Conservation (phyloP, 2,888 invertebrate species). For the Epistrophe eligans region DNA sequence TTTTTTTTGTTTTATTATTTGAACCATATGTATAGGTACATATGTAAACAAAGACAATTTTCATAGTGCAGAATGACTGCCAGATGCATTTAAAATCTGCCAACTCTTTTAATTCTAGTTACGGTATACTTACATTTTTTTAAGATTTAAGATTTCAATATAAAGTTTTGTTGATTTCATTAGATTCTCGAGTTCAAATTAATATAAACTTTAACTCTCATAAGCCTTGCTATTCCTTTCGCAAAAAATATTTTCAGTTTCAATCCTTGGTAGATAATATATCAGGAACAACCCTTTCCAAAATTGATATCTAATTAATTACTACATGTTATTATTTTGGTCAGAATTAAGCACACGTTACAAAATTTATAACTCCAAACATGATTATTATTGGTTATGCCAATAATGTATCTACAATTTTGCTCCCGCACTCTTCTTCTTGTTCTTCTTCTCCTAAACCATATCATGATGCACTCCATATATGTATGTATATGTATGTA, state of each 20-base stretch:
- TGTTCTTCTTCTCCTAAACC: background rate
- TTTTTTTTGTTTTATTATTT: no score
- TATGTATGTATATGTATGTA: background rate
- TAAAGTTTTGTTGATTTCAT: no score
- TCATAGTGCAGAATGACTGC: no score
- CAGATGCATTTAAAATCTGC: no score
- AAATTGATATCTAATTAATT: conserved; percentile 76
- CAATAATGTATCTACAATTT: conserved; percentile 65
- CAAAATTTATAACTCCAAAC: conserved; percentile 77
- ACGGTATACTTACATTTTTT: no score
- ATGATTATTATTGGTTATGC: conserved; percentile 75
- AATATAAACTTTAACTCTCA: no score
- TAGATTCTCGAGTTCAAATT: no score
- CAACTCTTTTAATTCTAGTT: no score
- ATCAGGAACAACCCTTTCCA: conserved; percentile 1
- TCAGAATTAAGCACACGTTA: conserved; percentile 77
- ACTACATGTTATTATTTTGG: conserved; percentile 78
- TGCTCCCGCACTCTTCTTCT: conserved; percentile 23
- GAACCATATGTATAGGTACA: no score
- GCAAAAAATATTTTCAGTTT: background rate
- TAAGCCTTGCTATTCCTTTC: no score
- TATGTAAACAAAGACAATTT: no score
- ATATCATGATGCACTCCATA: conserved; percentile 5
- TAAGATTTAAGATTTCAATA: no score
- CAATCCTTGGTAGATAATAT: background rate